Evolutionary conservation across 2,888 invertebrate species (phyloP).

Genomic region (Drosophila fulvimacula): DNA sequence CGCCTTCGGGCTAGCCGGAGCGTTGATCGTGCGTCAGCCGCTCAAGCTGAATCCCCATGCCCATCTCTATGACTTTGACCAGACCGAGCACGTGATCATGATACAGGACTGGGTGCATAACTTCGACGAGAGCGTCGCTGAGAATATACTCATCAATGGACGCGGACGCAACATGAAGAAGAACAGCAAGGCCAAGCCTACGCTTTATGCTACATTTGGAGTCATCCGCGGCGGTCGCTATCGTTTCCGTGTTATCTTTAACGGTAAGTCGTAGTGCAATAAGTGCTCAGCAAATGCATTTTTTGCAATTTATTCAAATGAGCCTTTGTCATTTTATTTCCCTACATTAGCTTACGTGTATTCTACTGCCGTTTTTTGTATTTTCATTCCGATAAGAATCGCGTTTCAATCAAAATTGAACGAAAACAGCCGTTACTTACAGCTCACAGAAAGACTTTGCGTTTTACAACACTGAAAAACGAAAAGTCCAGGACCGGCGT

Average conservation of each 20-base stretch:
- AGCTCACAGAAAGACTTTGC: neutral
- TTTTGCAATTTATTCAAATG: too few relatives aligned
- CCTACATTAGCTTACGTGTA: too few relatives aligned
- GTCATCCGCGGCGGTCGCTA: constrained; percentile 80
- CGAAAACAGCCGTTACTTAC: neutral
- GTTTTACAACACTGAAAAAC: neutral
- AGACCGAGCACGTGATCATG: constrained; percentile 77
- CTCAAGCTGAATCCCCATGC: constrained; percentile 68
- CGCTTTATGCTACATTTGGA: constrained; percentile 71
- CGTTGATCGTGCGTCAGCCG: constrained; percentile 75
- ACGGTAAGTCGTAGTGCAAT: constrained; percentile 55
- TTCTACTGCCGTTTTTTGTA: too few relatives aligned
- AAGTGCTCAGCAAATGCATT: too few relatives aligned
- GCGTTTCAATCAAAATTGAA: neutral
- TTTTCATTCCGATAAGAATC: too few relatives aligned
- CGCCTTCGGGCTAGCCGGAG: constrained; percentile 78
- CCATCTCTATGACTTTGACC: constrained; percentile 78
- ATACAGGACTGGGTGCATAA: constrained; percentile 82
- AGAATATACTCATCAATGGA: constrained; percentile 80
- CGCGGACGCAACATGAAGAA: constrained; percentile 72
- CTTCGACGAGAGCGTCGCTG: constrained; percentile 69
- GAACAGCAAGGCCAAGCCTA: constrained; percentile 54
- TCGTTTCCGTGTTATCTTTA: constrained; percentile 81
- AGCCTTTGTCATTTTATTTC: too few relatives aligned
- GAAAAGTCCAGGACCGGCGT: neutral